A percentile compares a stretch with the other conserved stretches of the same genome.
Conservation (phyloP, 2,797 vertebrate species). For the Hoplostethus atlanticus region DNA sequence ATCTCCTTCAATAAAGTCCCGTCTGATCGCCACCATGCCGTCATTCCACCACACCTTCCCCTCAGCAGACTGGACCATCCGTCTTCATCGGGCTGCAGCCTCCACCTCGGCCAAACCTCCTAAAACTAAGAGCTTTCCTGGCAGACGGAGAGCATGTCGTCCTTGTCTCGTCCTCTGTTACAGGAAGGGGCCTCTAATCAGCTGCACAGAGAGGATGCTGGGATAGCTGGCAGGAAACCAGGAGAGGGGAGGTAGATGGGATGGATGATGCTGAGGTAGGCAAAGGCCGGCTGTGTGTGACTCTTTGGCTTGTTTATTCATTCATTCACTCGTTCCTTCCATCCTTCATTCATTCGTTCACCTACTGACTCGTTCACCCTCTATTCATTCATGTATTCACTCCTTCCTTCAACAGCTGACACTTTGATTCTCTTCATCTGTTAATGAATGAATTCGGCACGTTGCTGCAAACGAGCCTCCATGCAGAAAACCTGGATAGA, state of each 20-base stretch:
- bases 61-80: slow-evolving; percentile 36
- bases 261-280: slow-evolving; percentile 22
- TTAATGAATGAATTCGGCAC: no score
- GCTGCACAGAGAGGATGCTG: slow-evolving; percentile 52
- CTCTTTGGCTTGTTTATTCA: not conserved
- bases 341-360: slow-evolving; percentile 50
- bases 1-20: slow-evolving; percentile 26
- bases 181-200: slow-evolving; percentile 60
- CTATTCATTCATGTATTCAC: no score
- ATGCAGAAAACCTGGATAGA: no score
- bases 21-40: not conserved
- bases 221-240: slow-evolving; percentile 62
- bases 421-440: no score
- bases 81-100: slow-evolving; percentile 34
- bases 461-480: no score
- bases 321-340: not conserved
- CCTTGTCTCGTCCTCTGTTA: slow-evolving; percentile 69
- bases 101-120: not conserved
- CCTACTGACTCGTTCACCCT: not conserved
- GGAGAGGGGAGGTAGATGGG: slow-evolving; percentile 56
- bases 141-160: slow-evolving; percentile 53
- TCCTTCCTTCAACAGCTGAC: no score
- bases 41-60: slow-evolving; percentile 30
- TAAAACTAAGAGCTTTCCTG: slow-evolving; percentile 53
- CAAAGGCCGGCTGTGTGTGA: slow-evolving; percentile 1